phyloP scores from a whole-genome alignment of 2,113 vertebrate species.

The Sakesphorus luctuosus region DNA sequence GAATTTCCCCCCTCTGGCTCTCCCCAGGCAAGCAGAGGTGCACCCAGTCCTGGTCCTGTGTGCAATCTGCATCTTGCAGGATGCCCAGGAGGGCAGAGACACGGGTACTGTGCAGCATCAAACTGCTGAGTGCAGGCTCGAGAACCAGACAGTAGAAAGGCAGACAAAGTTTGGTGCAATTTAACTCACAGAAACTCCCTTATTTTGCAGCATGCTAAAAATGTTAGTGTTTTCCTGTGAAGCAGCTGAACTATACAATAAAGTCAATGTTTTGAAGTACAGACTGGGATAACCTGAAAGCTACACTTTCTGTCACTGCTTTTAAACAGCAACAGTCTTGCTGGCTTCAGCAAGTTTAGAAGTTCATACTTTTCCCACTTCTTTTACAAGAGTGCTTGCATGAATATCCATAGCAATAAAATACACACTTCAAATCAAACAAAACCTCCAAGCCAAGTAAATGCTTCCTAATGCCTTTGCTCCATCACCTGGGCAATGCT shows the following conservation, averaged over 20 bases:
- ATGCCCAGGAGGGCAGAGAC: not conserved
- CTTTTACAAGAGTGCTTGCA: not conserved
- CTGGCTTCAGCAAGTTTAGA: not conserved
- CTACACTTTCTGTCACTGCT: not conserved
- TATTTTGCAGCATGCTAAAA: not conserved
- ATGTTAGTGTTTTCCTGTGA: not conserved
- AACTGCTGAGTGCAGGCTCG: not conserved
- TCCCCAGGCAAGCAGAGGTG: not conserved
- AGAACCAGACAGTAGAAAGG: not conserved
- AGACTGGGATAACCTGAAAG: not conserved
- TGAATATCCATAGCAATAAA: conserved; percentile 31
- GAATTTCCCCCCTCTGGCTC: not conserved
- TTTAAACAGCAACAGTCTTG: not conserved
- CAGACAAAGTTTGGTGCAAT: not conserved
- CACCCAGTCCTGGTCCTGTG: not conserved
- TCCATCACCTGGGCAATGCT: not conserved
- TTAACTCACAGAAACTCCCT: not conserved
- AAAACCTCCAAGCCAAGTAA: not conserved
- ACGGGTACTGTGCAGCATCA: accelerated
- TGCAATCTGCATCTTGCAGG: not conserved
- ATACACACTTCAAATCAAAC: not conserved
- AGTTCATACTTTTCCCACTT: not conserved
- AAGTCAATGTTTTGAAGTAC: not conserved
- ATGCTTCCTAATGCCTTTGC: not conserved
- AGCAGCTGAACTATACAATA: not conserved